These are phyloP conservation scores for Phasia obesa DNA, from an alignment of 2,888 invertebrate species.

Conservation along the genomic window DNA sequence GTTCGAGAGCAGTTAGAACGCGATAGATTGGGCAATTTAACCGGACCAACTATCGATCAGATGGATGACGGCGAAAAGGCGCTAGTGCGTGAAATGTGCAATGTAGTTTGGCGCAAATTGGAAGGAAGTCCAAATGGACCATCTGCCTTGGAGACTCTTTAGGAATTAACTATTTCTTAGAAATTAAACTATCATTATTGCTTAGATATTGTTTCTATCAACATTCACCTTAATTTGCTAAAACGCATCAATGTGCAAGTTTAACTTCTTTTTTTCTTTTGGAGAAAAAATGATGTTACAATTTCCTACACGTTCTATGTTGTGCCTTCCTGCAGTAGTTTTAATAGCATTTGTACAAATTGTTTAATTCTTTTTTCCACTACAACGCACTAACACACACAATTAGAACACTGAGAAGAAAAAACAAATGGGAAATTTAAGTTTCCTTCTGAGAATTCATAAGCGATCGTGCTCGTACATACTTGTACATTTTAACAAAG, in stretches of 20 bases:
- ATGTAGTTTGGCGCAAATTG: constrained; percentile 95
- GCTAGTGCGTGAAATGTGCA: constrained; percentile 97
- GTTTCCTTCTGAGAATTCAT: not conserved
- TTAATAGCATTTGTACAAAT: constrained; percentile 63
- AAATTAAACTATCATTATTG: not conserved
- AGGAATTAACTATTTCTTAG: constrained; percentile 69
- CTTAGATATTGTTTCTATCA: not conserved
- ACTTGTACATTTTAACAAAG: too few species aligned
- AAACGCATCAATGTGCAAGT: not conserved
- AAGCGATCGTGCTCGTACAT: too few species aligned
- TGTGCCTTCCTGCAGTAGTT: constrained; percentile 22
- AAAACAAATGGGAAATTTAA: not conserved
- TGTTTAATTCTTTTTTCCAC: constrained; percentile 29
- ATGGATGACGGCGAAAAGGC: constrained; percentile 95
- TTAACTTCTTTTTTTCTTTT: constrained; percentile 47
- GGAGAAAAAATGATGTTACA: constrained; percentile 54
- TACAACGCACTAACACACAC: not conserved
- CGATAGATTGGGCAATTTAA: constrained; percentile 84
- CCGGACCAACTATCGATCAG: constrained; percentile 83
- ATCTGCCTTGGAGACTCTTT: constrained; percentile 79
- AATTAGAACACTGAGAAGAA: not conserved
- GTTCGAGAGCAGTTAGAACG: constrained; percentile 93
- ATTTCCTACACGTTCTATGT: not conserved
- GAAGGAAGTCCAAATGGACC: constrained; percentile 89
- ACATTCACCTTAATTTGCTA: not conserved